These are phyloP conservation scores for Drosophila melanica DNA, from an alignment of 1,140 invertebrate genomes.

Conservation along the genomic window DNA sequence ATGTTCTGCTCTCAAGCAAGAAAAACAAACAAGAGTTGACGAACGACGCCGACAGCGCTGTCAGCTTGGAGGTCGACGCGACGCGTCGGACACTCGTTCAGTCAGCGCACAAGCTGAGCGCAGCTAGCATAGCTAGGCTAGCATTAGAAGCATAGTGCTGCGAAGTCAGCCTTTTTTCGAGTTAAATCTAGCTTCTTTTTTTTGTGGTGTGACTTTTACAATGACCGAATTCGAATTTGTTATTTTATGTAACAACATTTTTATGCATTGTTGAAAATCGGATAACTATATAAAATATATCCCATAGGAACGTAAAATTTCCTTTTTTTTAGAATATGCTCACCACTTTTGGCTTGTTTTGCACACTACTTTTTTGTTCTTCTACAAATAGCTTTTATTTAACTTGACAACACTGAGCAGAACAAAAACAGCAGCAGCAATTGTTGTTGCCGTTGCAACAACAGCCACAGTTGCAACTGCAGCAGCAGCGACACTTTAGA, in stretches of 20 bases:
- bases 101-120: constrained; percentile 3
- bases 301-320: background rate
- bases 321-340: background rate
- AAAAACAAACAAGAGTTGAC: constrained; percentile 31
- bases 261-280: too few relatives aligned
- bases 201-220: background rate
- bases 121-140: constrained; percentile 2
- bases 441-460: constrained; percentile 1
- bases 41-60: constrained; percentile 42
- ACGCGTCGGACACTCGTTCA: background rate
- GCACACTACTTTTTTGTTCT: background rate
- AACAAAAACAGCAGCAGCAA: constrained; percentile 24
- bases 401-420: background rate
- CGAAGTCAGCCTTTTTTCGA: background rate
- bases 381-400: constrained; percentile 15
- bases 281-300: too few relatives aligned
- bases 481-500: constrained; percentile 30
- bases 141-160: constrained; percentile 12
- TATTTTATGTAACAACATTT: too few relatives aligned
- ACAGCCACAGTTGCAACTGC: constrained; percentile 28
- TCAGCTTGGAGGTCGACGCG: constrained; percentile 39
- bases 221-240: too few relatives aligned
- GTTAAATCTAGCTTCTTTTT: background rate
- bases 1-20: constrained; percentile 20
- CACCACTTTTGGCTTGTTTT: background rate